phyloP scores from a whole-genome alignment of 2,113 vertebrate genomes.

The Neoarius graeffei region DNA sequence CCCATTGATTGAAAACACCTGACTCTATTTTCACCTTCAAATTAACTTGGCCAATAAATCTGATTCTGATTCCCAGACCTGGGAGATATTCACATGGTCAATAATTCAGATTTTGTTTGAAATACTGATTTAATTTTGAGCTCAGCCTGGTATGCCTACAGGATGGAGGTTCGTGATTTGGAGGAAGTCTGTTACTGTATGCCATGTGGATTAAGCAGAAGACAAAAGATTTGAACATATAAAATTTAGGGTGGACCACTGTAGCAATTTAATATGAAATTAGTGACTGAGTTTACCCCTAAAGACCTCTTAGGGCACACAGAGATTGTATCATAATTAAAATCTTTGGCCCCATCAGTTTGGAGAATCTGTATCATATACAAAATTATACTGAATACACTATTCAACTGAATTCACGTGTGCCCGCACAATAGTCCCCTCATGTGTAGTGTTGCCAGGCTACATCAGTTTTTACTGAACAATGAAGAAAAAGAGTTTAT shows the following conservation, averaged over 20 bases:
- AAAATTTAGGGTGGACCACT: not conserved
- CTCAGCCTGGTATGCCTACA: not conserved
- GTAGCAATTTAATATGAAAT: not conserved
- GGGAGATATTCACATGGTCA: too few relatives aligned
- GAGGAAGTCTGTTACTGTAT: not conserved
- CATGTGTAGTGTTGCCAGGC: not conserved
- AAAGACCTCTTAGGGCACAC: not conserved
- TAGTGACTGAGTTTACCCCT: not conserved
- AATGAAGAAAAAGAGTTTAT: too few relatives aligned
- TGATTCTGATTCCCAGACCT: too few relatives aligned
- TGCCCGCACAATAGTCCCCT: not conserved
- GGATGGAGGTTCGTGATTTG: not conserved
- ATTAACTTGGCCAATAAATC: too few relatives aligned
- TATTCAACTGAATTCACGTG: not conserved
- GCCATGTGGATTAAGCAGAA: not conserved
- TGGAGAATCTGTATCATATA: not conserved
- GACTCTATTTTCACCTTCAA: too few relatives aligned
- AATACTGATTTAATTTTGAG: too few relatives aligned
- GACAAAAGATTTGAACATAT: not conserved
- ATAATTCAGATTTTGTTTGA: too few relatives aligned
- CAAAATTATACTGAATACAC: not conserved
- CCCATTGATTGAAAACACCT: too few relatives aligned
- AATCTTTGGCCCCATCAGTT: not conserved
- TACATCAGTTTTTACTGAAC: not conserved
- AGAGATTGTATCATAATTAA: not conserved